Conservation (phyloP, 2,888 invertebrate species). For the Dynastes tityus region DNA sequence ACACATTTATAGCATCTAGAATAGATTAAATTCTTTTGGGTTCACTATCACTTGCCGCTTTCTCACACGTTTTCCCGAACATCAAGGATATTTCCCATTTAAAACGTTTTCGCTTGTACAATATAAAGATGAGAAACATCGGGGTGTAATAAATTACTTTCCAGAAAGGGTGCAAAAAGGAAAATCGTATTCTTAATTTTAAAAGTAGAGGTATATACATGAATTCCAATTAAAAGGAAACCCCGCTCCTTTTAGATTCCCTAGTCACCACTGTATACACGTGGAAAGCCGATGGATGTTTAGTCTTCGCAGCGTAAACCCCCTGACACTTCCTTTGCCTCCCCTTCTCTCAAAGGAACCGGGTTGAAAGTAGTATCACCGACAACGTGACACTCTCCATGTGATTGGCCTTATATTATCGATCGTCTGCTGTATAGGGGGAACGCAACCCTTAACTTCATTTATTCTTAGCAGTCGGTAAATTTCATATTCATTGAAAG, state of each 20-base stretch:
- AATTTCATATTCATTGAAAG: slow-evolving; percentile 54
- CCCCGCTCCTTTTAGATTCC: neutral
- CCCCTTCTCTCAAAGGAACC: slow-evolving; percentile 4
- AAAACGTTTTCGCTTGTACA: no score
- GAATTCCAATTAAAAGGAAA: slow-evolving; percentile 27
- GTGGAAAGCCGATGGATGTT: slow-evolving; percentile 1
- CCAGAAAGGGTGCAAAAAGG: neutral
- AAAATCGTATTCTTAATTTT: neutral
- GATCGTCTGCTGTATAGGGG: slow-evolving; percentile 46
- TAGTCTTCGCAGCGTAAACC: slow-evolving; percentile 12
- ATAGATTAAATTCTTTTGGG: no score
- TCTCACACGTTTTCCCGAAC: no score
- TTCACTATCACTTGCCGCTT: no score
- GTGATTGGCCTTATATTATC: slow-evolving; percentile 56
- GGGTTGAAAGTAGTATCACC: slow-evolving; percentile 12
- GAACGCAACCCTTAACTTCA: slow-evolving; percentile 54
- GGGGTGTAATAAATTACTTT: neutral
- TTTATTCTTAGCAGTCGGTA: slow-evolving; percentile 54
- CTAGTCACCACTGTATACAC: neutral
- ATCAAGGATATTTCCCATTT: no score
- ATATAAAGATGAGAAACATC: no score
- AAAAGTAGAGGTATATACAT: slow-evolving; percentile 10
- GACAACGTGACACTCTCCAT: slow-evolving; percentile 54
- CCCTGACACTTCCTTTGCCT: slow-evolving; percentile 2
- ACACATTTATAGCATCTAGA: no score